These are phyloP conservation scores for Sympetrum striolatum DNA, from an alignment of 2,888 invertebrate species.

Conservation along the genomic window DNA sequence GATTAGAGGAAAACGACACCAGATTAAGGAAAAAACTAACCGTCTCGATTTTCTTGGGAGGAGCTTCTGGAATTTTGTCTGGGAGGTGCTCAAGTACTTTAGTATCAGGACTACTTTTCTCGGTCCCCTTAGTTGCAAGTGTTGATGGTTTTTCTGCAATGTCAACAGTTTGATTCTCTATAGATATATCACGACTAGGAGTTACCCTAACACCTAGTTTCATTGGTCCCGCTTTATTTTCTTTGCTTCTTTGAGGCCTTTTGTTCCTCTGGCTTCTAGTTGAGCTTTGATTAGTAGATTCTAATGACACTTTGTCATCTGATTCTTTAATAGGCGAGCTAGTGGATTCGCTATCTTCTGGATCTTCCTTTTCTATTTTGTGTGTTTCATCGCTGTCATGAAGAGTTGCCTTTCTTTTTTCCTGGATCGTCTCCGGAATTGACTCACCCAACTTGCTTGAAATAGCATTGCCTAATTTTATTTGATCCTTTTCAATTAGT, in stretches of 20 bases:
- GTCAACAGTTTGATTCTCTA: background rate
- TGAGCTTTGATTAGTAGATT: background rate
- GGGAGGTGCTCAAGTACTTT: background rate
- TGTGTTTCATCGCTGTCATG: background rate
- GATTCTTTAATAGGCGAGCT: background rate
- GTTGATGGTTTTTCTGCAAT: background rate
- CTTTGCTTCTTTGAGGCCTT: slow-evolving; percentile 1
- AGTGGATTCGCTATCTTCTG: background rate
- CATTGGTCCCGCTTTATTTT: slow-evolving; percentile 15
- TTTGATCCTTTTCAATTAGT: background rate
- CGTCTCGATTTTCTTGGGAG: background rate
- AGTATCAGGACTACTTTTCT: background rate
- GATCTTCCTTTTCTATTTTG: background rate
- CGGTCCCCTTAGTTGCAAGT: background rate
- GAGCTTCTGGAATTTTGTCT: background rate
- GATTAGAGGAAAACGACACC: background rate
- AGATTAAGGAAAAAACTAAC: background rate
- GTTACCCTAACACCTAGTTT: background rate
- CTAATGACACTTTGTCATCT: background rate
- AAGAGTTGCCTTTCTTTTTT: background rate
- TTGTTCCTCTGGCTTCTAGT: background rate
- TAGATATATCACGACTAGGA: background rate
- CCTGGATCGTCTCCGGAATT: background rate
- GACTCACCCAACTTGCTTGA: background rate
- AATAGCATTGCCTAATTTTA: background rate